Conservation (phyloP, 1,140 invertebrate genomes). For the Pemphigus obesinymphae region DNA sequence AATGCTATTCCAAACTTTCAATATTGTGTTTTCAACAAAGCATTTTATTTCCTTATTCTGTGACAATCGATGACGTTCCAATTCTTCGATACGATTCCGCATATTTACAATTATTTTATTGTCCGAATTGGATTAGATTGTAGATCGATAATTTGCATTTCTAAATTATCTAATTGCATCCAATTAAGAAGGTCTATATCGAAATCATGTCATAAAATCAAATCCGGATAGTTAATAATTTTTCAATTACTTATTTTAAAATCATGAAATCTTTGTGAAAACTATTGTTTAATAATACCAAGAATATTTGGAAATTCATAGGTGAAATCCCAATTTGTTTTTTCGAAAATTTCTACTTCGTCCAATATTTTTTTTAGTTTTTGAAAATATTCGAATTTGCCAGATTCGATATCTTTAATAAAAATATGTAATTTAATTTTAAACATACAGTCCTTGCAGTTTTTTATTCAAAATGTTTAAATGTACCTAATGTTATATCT, state of each 20-base stretch:
- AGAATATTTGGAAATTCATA: background rate
- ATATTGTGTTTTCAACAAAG: too few relatives aligned
- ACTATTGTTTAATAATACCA: background rate
- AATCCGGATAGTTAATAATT: background rate
- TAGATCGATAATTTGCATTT: background rate
- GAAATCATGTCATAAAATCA: background rate
- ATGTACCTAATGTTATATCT: too few relatives aligned
- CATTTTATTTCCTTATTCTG: too few relatives aligned
- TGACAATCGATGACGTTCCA: too few relatives aligned
- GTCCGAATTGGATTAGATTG: background rate
- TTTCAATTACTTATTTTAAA: background rate
- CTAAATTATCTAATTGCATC: background rate
- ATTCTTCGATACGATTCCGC: too few relatives aligned
- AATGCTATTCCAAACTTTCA: too few relatives aligned
- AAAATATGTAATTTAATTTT: too few relatives aligned
- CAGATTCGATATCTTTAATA: too few relatives aligned
- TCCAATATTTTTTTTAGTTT: too few relatives aligned
- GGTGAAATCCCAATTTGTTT: background rate
- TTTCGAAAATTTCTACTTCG: background rate
- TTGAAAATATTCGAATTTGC: too few relatives aligned
- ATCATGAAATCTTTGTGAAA: background rate
- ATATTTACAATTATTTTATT: background rate
- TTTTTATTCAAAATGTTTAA: too few relatives aligned
- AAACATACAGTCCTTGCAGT: too few relatives aligned
- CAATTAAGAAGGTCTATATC: background rate